phyloP scores from a whole-genome alignment of 1,140 invertebrate species.

The Sitodiplosis mosellana region DNA sequence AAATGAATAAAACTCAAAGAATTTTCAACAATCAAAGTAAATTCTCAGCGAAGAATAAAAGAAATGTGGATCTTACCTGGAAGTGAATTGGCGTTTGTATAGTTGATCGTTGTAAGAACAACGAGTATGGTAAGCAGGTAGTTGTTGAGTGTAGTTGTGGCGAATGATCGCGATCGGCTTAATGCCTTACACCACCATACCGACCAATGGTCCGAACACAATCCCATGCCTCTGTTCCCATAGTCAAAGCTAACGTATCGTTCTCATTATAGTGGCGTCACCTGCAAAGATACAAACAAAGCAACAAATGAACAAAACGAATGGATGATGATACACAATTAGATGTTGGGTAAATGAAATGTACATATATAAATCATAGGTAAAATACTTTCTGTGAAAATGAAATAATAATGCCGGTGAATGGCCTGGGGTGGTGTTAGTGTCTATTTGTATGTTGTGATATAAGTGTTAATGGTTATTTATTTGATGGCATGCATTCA shows the following conservation, averaged over 20 bases:
- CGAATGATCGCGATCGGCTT: slow-evolving; percentile 22
- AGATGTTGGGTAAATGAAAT: neutral
- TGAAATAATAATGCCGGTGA: too few relatives aligned
- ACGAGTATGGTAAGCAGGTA: neutral
- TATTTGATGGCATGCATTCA: too few relatives aligned
- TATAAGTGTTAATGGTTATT: too few relatives aligned
- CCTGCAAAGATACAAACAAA: slow-evolving; percentile 25
- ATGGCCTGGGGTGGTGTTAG: too few relatives aligned
- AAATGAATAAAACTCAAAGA: too few relatives aligned
- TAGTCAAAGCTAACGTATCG: slow-evolving; percentile 54
- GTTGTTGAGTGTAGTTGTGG: slow-evolving; percentile 8
- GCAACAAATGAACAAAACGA: neutral
- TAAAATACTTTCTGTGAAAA: too few relatives aligned
- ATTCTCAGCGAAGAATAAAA: too few relatives aligned
- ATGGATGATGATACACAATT: too few relatives aligned
- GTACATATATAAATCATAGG: too few relatives aligned
- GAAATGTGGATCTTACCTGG: slow-evolving; percentile 1
- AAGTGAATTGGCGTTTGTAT: neutral
- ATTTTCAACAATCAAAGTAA: too few relatives aligned
- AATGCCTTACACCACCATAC: slow-evolving; percentile 40
- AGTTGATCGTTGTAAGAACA: neutral
- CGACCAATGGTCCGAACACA: slow-evolving; percentile 51
- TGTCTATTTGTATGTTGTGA: too few relatives aligned
- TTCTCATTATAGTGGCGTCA: slow-evolving; percentile 48
- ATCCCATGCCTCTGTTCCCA: slow-evolving; percentile 65